These are phyloP conservation scores for Ostrea denselamellosa DNA, from an alignment of 1,140 invertebrate genomes.

Conservation along the genomic window DNA sequence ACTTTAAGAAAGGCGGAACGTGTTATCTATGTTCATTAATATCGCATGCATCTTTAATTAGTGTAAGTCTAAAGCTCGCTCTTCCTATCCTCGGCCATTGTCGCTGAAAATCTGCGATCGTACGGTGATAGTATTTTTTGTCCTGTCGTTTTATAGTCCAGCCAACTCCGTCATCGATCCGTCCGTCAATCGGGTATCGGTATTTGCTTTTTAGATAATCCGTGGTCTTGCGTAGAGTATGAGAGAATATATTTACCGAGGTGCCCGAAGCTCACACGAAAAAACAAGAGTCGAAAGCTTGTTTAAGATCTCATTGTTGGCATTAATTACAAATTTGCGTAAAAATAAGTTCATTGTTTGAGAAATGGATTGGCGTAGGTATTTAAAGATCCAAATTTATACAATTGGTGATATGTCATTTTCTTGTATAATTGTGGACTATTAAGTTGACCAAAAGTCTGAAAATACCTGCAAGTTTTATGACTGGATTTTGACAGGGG, in stretches of 20 bases:
- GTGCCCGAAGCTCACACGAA: background rate
- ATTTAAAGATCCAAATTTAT: constrained; percentile 3
- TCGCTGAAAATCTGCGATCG: background rate
- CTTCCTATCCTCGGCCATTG: background rate
- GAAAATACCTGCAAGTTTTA: background rate
- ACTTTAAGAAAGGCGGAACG: background rate
- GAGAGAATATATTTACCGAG: constrained; percentile 5
- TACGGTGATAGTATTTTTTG: background rate
- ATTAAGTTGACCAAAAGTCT: background rate
- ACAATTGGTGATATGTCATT: background rate
- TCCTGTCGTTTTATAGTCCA: background rate
- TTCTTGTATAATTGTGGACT: background rate
- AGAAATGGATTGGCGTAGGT: background rate
- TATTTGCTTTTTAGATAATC: constrained; percentile 39
- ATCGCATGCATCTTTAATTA: background rate
- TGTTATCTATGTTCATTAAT: background rate
- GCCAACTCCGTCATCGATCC: background rate
- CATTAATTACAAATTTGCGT: constrained; percentile 7
- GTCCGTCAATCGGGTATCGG: background rate
- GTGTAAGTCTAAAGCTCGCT: background rate
- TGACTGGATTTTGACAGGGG: background rate
- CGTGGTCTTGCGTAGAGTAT: background rate
- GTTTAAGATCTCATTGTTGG: constrained; percentile 4
- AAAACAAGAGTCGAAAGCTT: background rate
- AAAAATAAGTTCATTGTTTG: background rate